Evolutionary conservation across 2,797 vertebrate species (phyloP).

Genomic region (Melanotaenia maccullochi): DNA sequence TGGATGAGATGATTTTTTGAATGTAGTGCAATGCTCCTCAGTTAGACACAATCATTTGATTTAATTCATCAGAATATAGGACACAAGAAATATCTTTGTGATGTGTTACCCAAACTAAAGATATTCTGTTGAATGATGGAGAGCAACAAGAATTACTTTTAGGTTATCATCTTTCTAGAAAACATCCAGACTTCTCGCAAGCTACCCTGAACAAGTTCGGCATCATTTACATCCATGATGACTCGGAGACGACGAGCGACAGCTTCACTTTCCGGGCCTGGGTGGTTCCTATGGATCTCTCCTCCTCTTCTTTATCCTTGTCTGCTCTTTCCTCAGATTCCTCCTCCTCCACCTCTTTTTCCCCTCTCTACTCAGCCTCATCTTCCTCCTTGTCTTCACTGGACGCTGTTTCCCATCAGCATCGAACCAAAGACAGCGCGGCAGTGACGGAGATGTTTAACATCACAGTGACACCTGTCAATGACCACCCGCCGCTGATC

Average conservation of each 20-base stretch:
- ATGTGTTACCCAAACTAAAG: neutral
- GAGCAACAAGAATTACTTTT: neutral
- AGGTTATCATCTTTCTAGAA: conserved; percentile 53
- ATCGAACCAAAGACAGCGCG: conserved; percentile 48
- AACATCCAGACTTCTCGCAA: conserved; percentile 88
- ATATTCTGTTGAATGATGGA: neutral
- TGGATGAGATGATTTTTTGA: neutral
- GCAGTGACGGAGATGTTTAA: conserved; percentile 88
- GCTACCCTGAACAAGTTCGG: conserved; percentile 86
- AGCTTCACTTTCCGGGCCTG: conserved; percentile 89
- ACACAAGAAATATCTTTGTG: neutral
- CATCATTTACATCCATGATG: conserved; percentile 87
- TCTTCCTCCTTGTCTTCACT: conserved; percentile 32
- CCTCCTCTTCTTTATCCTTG: conserved; percentile 32
- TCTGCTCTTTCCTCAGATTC: conserved; percentile 52
- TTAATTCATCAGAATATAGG: neutral
- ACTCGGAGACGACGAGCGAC: conserved; percentile 89
- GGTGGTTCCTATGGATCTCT: conserved; percentile 81
- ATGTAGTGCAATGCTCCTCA: neutral
- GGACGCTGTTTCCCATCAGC: conserved; percentile 63
- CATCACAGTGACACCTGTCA: conserved; percentile 89
- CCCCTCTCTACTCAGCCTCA: conserved; percentile 46
- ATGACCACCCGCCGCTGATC: conserved; percentile 87
- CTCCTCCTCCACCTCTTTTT: conserved; percentile 42
- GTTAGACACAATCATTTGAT: neutral